Conservation (phyloP, 1,140 invertebrate genomes). For the Cyclargus thomasi region DNA sequence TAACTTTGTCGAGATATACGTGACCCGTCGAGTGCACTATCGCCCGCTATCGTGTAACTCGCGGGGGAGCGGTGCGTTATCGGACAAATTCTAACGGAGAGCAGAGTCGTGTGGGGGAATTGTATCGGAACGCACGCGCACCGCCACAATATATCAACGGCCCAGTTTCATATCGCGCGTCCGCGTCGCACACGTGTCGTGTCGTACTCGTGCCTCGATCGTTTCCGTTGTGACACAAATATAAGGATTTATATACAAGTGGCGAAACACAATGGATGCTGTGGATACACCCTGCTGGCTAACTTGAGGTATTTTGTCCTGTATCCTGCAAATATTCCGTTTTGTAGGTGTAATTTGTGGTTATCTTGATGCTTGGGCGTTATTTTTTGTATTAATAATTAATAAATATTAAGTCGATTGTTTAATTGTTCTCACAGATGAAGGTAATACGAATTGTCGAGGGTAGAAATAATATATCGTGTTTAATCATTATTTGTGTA, state of each 20-base stretch:
- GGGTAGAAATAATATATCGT: no score
- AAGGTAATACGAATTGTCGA: no score
- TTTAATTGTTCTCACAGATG: no score
- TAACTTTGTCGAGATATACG: no score
- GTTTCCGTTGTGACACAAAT: constrained; percentile 19
- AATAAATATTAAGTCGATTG: no score
- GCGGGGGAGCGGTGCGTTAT: constrained; percentile 39
- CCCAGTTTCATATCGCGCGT: constrained; percentile 66
- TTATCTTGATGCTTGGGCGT: no score
- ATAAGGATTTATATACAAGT: constrained; percentile 19
- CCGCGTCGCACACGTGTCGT: constrained; percentile 56
- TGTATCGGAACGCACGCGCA: constrained; percentile 65
- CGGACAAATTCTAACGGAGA: constrained; percentile 68
- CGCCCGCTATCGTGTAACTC: no score
- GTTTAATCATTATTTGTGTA: no score
- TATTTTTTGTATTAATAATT: no score
- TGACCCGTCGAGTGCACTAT: neutral
- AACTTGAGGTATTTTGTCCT: constrained; percentile 34
- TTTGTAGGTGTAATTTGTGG: no score
- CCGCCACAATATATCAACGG: constrained; percentile 70
- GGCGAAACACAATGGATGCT: constrained; percentile 27
- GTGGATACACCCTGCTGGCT: constrained; percentile 31
- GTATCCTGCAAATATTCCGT: no score
- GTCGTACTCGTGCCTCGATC: constrained; percentile 31
- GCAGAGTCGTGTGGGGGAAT: constrained; percentile 70